Base-by-base conservation (phyloP, 2,888 invertebrate genomes). In the Heteromyza rotundicornis region DNA sequence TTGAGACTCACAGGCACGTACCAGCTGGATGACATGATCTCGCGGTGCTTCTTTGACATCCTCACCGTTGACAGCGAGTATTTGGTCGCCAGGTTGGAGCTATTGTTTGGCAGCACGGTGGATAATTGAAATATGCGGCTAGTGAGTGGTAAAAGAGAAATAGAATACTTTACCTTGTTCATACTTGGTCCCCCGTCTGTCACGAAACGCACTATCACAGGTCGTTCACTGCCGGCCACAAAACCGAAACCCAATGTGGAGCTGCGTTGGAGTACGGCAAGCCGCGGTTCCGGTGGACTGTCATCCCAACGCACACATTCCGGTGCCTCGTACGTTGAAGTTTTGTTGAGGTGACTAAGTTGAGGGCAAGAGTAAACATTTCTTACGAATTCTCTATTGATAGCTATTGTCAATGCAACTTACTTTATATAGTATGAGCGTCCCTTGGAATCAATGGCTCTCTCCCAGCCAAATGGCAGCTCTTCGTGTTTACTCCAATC, bases 141-240 rank as follows among this genome's bases (percentile, higher is more conserved):
- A 57, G 23, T 54, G 22, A 22, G 20, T 51, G 32, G n/a, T n/a
- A n/a, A n/a, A n/a, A 32, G 32, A 8, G 32, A 8, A 12, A 12
- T 1, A 35, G 40, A 47, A 24, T 56, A 52, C 62, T 66, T 79
- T 75, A 89, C 89, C 86, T 94, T 93, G 60, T 92, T 91, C 63
- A 93, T 94, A 80, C 95, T 95, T 1, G 96, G 96, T 12, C 96
- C 96, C 76, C 93, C 94, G 84, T 92, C 92, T 0, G 92, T 92
- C 16, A 93, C 92, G 78, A 92, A 93, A 65, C 96, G 88, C 22
- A 96, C 95, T 62, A 96, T 91, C 54, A 96, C 96, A 0, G 96
- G 96, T 73, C 90, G 89, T 82, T 96, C 95, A 36, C 94, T 94
- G 14, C 96, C 96, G 1, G 96, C 96, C n/a, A 96, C 96, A 82